Percentiles rank a stretch among this genome's conserved stretches.
phyloP scores from a whole-genome alignment of 2,113 vertebrate genomes.

The Elephas maximus region DNA sequence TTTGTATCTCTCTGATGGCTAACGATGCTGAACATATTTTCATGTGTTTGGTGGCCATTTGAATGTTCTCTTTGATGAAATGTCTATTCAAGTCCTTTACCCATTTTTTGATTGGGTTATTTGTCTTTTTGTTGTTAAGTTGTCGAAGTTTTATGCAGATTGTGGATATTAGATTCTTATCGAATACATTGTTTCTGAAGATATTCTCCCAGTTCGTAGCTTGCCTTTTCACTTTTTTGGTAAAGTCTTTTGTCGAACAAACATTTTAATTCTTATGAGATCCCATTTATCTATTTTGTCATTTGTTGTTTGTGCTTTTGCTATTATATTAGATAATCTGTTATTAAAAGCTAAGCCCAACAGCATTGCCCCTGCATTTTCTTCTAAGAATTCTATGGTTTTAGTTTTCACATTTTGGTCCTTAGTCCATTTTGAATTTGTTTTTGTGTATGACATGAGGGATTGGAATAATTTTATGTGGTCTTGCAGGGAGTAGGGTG shows the following conservation, averaged over 20 bases:
- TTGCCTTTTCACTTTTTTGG: background rate
- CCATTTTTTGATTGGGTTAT: background rate
- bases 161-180: background rate
- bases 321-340: background rate
- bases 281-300: background rate
- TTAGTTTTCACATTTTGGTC: background rate
- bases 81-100: background rate
- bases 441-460: background rate
- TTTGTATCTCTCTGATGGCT: too few relatives aligned
- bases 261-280: background rate
- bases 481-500: background rate
- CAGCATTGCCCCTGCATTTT: background rate
- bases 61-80: background rate
- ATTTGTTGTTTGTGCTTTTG: background rate
- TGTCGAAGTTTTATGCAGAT: background rate
- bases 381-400: background rate
- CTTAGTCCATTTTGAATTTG: background rate
- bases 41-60: too few relatives aligned
- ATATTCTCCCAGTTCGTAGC: background rate
- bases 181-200: background rate
- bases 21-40: too few relatives aligned
- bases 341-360: background rate
- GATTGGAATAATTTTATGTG: background rate
- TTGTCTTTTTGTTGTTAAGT: background rate
- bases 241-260: background rate